Percentiles rank a stretch among this genome's conserved stretches.
phyloP scores from a whole-genome alignment of 2,888 invertebrate genomes.

The Lumbricus terrestris region DNA sequence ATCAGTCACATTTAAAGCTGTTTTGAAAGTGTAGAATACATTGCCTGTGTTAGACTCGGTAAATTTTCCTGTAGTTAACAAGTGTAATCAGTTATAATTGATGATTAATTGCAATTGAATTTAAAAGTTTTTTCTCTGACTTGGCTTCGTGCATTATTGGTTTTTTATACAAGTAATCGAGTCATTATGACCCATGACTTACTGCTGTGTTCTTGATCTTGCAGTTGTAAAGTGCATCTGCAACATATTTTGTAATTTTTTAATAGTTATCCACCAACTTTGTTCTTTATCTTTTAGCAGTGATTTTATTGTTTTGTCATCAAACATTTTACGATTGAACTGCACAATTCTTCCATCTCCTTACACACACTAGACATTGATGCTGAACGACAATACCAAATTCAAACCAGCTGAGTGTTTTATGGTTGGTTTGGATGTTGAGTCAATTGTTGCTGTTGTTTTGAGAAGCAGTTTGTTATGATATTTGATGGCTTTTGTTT shows the following conservation, averaged over 20 bases:
- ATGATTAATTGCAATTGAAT: not conserved
- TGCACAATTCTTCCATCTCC: not conserved
- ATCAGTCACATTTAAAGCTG: not conserved
- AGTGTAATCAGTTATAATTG: not conserved
- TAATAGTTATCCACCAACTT: not conserved
- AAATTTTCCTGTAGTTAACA: too few relatives aligned
- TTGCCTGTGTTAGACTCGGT: too few relatives aligned
- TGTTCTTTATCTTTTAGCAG: not conserved
- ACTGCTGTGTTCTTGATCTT: not conserved
- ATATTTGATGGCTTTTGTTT: not conserved
- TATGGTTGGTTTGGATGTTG: not conserved
- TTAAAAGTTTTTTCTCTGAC: not conserved
- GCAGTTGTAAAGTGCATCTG: not conserved
- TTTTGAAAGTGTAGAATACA: not conserved
- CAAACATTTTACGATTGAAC: not conserved
- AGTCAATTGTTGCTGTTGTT: not conserved
- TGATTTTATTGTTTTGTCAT: not conserved
- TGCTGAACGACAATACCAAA: not conserved
- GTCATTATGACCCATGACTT: not conserved
- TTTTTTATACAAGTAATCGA: not conserved
- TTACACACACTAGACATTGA: too few relatives aligned
- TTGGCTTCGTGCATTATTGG: not conserved
- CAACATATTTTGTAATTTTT: not conserved
- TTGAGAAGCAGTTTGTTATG: not conserved
- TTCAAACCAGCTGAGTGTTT: not conserved